Evolutionary conservation across 2,888 invertebrate species (phyloP).

Genomic region (Calliscelio sp.): DNA sequence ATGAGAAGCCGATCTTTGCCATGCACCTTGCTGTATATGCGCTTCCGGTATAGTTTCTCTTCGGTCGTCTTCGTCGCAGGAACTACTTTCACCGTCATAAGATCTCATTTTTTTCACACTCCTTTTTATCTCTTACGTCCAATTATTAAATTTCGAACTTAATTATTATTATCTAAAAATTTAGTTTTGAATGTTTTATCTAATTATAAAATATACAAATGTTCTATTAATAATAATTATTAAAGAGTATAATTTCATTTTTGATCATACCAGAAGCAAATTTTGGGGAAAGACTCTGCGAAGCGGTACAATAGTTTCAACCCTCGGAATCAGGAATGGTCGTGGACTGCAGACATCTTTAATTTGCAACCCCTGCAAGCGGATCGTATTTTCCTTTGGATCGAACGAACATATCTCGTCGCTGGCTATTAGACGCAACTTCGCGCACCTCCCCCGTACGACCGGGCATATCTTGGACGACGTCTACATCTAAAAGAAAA

Average conservation of each 20-base stretch:
- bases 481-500: slow-evolving; percentile 32
- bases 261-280: slow-evolving; percentile 19
- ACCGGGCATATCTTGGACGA: slow-evolving; percentile 60
- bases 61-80: slow-evolving; percentile 85
- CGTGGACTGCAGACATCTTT: slow-evolving; percentile 62
- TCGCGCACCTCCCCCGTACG: slow-evolving; percentile 40
- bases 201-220: not conserved
- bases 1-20: slow-evolving; percentile 83
- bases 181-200: too few species aligned
- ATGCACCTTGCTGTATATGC: slow-evolving; percentile 81
- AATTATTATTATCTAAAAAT: too few species aligned
- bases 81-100: slow-evolving; percentile 85
- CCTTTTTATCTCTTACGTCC: too few species aligned
- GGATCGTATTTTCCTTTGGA: not conserved
- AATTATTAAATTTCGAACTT: too few species aligned
- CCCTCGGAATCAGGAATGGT: slow-evolving; percentile 26
- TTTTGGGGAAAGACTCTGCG: not conserved
- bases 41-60: slow-evolving; percentile 82
- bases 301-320: slow-evolving; percentile 11
- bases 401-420: slow-evolving; percentile 13
- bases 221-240: too few species aligned
- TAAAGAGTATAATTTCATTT: too few species aligned
- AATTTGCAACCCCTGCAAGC: slow-evolving; percentile 34
- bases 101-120: slow-evolving; percentile 83
- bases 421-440: not conserved